A percentile compares a stretch with the other conserved stretches of the same genome.
phyloP scores from a whole-genome alignment of 2,797 vertebrate species.

The Hozukius guyotensis region DNA sequence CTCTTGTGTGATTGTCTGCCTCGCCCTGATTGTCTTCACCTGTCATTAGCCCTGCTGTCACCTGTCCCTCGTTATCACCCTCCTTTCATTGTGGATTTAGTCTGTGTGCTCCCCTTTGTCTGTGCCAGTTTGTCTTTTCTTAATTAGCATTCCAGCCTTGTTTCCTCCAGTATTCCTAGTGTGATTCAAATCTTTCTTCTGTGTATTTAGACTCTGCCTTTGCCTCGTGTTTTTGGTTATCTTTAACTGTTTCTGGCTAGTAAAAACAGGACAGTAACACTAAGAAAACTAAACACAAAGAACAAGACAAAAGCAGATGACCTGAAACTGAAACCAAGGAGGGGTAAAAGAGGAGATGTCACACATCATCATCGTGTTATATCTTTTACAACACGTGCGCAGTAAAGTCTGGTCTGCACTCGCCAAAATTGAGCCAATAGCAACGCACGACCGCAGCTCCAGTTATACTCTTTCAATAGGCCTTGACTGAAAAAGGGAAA shows the following conservation, averaged over 20 bases:
- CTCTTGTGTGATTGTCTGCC: accelerated
- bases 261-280: no score
- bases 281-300: no score
- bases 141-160: neutral
- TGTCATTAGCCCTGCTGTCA: neutral
- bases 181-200: neutral
- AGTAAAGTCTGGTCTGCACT: no score
- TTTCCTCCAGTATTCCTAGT: neutral
- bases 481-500: neutral
- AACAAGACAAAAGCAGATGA: no score
- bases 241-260: neutral
- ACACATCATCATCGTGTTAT: no score
- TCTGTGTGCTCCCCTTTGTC: neutral
- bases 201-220: neutral
- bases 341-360: no score
- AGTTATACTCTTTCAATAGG: no score
- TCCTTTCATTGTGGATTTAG: neutral
- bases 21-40: neutral
- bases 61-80: neutral
- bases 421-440: no score
- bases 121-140: no score
- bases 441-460: no score
- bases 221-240: neutral
- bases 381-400: no score
- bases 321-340: no score